Evolutionary conservation across 2,113 vertebrate species (phyloP), one percentile per base, ranked within the genome.

Genomic region (Aspidoscelis tigris): DNA sequence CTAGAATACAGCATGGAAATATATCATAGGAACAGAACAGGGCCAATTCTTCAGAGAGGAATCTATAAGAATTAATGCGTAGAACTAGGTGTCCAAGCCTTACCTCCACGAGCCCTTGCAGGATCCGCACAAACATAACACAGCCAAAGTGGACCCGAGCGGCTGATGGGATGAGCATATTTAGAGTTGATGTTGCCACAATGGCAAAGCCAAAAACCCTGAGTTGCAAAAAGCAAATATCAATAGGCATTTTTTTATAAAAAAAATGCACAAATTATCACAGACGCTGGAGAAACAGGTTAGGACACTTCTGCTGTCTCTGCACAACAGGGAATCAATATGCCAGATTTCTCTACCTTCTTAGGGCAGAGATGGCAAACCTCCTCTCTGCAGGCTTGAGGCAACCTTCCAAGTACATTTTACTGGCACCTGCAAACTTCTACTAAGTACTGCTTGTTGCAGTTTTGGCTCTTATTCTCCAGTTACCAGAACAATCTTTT

Each of bases 161-260:
- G 33, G 98, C 97, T 1, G 97, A 72, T 0, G 97, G 98, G 84
- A 98, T 98, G 85, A 98, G 89, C 97, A 98, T 98, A 76, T 98
- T 98, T 69, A 98, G 93, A 41, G 93, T 95, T 24, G 98, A 98
- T 0, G 98, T 98, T 80, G 97, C 97, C 88, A 98, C 97, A 26
- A 98, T 96, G 5, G 98, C 98, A 91, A 98, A 98, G 86, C 98
- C 98, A 92, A 98, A 98, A 72, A 98, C 97, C 93, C 97, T 98
- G 91, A n/a, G 22, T 76, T 44, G 1, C 61, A 78, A 65, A 73
- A 47, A 55, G 26, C 11, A 5, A 16, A 10, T 18, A 9, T 72
- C 47, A 79, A 61, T 18, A 61, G 3, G 58, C 14, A 2, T 61
- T 18, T 61, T 18, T 61, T 61, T 61, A 18, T 20, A 61, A 61